phyloP scores from a whole-genome alignment of 2,888 invertebrate genomes.

The Subacronicta megacephala region DNA sequence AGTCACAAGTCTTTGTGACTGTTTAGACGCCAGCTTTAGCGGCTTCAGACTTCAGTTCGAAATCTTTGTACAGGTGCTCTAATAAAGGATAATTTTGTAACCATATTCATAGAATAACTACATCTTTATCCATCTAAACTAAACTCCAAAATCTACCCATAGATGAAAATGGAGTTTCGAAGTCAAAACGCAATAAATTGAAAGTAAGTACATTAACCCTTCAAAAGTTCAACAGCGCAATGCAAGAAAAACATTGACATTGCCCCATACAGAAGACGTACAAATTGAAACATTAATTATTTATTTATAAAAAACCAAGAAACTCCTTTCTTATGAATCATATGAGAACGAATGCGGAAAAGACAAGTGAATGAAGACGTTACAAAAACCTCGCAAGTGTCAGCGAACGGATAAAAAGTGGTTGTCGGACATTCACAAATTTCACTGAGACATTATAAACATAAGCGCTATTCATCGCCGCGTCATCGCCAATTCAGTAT shows the following conservation, averaged over 20 bases:
- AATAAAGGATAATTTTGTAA: too few species aligned
- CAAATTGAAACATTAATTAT: slow-evolving; percentile 51
- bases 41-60: slow-evolving; percentile 12
- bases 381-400: slow-evolving; percentile 62
- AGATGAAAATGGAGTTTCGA: background rate
- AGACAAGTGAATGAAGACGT: slow-evolving; percentile 67
- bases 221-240: slow-evolving; percentile 15
- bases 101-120: too few species aligned
- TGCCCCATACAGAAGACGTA: slow-evolving; percentile 31
- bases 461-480: slow-evolving; percentile 59
- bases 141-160: background rate
- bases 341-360: slow-evolving; percentile 60
- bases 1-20: slow-evolving; percentile 66
- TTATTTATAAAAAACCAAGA: slow-evolving; percentile 55
- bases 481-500: slow-evolving; percentile 57
- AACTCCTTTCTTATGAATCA: slow-evolving; percentile 60
- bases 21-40: slow-evolving; percentile 39
- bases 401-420: slow-evolving; percentile 72
- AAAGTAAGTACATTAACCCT: background rate
- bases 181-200: too few species aligned
- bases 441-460: slow-evolving; percentile 47
- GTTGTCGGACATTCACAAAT: slow-evolving; percentile 62
- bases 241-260: slow-evolving; percentile 39
- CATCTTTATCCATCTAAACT: background rate
- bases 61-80: slow-evolving; percentile 26